Base-by-base conservation (phyloP, 2,797 vertebrate genomes). In the Enteromius thamalakanensis region DNA sequence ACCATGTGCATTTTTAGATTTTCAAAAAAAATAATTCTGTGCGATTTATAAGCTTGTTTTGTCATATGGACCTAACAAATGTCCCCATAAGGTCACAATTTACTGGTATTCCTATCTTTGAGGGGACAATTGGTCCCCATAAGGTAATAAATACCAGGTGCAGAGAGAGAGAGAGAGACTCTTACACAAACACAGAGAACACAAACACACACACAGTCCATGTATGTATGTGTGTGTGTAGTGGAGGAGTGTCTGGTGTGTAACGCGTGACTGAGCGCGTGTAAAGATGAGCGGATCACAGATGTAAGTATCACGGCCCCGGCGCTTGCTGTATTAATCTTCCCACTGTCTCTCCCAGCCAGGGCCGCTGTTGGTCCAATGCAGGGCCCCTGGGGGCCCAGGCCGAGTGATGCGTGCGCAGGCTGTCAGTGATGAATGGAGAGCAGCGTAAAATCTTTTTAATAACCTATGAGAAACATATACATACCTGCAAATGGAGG, bases 351-450 rank as follows among this genome's bases (percentile, higher is more conserved):
- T 93, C 81, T 86, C 83, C 82, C 83, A 64, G 85, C 84, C 88
- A 80, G 87, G 77, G 86, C 75, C 12, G 76, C 29, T 55, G 80
- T 49, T 89, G 87, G 87, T 70, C 83, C 15, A 87, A 93, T 91
- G 87, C 60, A 64, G 34, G 85, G 88, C 89, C 92, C 91, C 92
- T 78, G 74, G 91, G 90, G 92, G 89, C 80, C 69, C 55, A 14
- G 21, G 76, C 64, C 80, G 79, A 90, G 80, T 93, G 93, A 94
- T 93, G 92, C 90, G 89, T 93, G 90, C 88, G 91, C 62, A 51
- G 83, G 81, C 79, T 94, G 91, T 92, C 93, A 93, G 89, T 95
- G 94, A 94, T 94, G 90, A 94, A 95, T 95, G 93, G 89, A 92
- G 92, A 91, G 90, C 89, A 89, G 89, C 85, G 86, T 89, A 91